phyloP scores from a whole-genome alignment of 2,113 vertebrate genomes.

The Caracal caracal region DNA sequence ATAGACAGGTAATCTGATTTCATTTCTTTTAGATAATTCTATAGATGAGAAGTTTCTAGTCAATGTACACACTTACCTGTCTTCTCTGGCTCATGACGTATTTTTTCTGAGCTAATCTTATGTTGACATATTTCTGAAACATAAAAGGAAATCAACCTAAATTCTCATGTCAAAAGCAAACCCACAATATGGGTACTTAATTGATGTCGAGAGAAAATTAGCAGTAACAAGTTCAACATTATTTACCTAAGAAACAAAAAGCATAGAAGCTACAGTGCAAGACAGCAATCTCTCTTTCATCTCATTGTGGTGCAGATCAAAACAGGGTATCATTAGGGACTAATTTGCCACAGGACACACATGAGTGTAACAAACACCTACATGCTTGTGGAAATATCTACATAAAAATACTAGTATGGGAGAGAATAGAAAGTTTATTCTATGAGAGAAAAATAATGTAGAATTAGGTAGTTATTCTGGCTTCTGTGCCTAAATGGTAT shows the following conservation, averaged over 20 bases:
- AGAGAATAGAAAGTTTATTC: not conserved
- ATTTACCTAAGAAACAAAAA: slow-evolving; percentile 48
- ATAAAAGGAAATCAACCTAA: slow-evolving; percentile 39
- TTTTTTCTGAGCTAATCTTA: slow-evolving; percentile 61
- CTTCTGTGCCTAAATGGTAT: not conserved
- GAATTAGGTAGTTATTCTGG: not conserved
- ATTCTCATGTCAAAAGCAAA: slow-evolving; percentile 35
- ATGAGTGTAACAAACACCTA: not conserved
- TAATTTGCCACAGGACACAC: not conserved
- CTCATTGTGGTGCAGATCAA: not conserved
- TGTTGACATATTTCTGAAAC: slow-evolving; percentile 40
- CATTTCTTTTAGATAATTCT: not conserved
- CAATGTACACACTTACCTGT: not conserved
- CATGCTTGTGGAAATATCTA: not conserved
- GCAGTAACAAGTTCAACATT: slow-evolving; percentile 18
- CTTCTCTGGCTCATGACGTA: not conserved
- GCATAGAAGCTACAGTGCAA: not conserved
- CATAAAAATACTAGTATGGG: not conserved
- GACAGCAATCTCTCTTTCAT: not conserved
- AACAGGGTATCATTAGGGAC: not conserved
- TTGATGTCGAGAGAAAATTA: slow-evolving; percentile 22
- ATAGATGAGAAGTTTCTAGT: slow-evolving; percentile 20
- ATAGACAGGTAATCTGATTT: not conserved
- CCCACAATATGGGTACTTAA: slow-evolving; percentile 23
- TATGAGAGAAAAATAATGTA: not conserved